Evolutionary conservation across 2,797 vertebrate species (phyloP).

Genomic region (Scyliorhinus canicula): DNA sequence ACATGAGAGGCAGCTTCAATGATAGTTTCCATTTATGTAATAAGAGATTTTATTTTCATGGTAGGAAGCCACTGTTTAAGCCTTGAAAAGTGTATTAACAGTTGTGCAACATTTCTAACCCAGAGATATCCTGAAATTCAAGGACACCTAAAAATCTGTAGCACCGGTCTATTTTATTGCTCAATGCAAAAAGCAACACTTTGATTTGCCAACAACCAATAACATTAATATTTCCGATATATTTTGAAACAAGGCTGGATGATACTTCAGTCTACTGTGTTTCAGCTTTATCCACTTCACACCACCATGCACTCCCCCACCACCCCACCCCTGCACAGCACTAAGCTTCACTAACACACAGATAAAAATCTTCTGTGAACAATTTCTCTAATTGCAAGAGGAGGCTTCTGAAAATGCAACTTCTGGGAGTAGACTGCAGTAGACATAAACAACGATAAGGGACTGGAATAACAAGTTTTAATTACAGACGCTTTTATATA

Average conservation of each 20-base stretch:
- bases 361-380: constrained; percentile 50
- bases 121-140: neutral
- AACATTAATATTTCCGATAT: neutral
- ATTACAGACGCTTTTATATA: constrained; percentile 49
- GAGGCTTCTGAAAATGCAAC: constrained; percentile 43
- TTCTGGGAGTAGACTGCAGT: constrained; percentile 49
- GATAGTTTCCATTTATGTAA: neutral
- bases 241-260: too few species aligned
- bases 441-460: constrained; percentile 47
- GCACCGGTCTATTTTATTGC: neutral
- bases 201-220: neutral
- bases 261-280: neutral
- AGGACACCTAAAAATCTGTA: neutral
- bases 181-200: neutral
- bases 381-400: constrained; percentile 50
- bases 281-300: neutral
- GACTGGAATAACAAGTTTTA: constrained; percentile 55
- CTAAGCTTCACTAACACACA: constrained; percentile 45
- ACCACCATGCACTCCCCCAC: neutral
- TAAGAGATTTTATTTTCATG: neutral
- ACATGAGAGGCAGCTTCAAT: neutral
- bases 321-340: neutral
- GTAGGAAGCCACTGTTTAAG: neutral
- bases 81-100: neutral
- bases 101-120: neutral